A percentile compares a stretch with the other conserved stretches of the same genome.
Evolutionary conservation across 2,888 invertebrate genomes (phyloP).

Genomic region (Trichogramma evanescens): DNA sequence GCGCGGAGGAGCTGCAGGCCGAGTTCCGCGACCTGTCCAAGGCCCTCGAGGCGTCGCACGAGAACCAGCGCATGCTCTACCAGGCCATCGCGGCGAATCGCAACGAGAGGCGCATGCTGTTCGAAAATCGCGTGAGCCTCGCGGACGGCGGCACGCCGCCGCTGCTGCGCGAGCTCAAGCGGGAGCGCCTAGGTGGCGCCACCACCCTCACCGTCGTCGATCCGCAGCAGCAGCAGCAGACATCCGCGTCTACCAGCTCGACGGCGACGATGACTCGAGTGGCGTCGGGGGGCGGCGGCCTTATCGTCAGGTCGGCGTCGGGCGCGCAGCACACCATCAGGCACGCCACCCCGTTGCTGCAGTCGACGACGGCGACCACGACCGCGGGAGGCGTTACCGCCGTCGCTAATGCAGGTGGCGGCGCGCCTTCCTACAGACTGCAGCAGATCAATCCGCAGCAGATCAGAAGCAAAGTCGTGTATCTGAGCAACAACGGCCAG

Average conservation of each 20-base stretch:
- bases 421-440: too few species aligned
- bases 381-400: too few species aligned
- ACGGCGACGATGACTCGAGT: neutral
- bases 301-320: too few species aligned
- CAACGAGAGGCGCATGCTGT: neutral
- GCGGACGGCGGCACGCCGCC: neutral
- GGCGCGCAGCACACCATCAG: too few species aligned
- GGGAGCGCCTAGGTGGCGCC: neutral
- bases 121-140: neutral
- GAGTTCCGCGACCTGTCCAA: neutral
- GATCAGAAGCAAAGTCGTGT: too few species aligned
- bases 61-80: neutral
- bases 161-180: too few species aligned
- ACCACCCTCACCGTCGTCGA: neutral
- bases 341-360: too few species aligned
- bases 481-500: too few species aligned
- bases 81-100: neutral
- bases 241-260: neutral
- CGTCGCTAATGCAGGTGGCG: too few species aligned
- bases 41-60: neutral
- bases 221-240: neutral
- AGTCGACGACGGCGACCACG: too few species aligned
- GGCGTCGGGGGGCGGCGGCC: neutral
- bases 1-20: neutral
- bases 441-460: too few species aligned